Evolutionary conservation across 1,140 invertebrate genomes (phyloP), one percentile per base, ranked within the genome.

Genomic region (Theocolax elegans): DNA sequence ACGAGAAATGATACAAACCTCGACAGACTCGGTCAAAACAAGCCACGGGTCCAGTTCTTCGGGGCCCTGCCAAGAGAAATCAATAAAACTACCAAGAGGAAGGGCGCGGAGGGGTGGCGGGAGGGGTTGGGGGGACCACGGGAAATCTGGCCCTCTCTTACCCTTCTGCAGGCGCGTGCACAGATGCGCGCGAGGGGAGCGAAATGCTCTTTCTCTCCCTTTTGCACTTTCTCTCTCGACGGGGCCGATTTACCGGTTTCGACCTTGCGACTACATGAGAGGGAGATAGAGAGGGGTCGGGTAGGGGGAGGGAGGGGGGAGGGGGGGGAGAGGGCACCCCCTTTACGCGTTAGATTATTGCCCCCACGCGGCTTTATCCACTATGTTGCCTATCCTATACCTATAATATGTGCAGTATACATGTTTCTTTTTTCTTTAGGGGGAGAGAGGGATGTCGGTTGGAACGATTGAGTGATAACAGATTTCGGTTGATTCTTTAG

Each of bases 141-240:
- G 38, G 38, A 31, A 66, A 66, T 66, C 64, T 65, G 63, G 63
- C 35, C 63, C 59, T 38, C 10, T 29, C 35, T 65, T 66, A 66
- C 64, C 64, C 64, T 66, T 66, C 64, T 56, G 40, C 38, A 44
- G 51, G 64, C 64, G 64, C 64, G 64, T 66, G 64, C 51, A 66
- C 64, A 66, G 64, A 66, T 66, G 64, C 40, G 21, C n/a, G n/a
- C 40, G n/a, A n/a, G 46, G 27, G 53, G 65, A 19, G 53, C n/a
- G 8, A 21, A n/a, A n/a, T 29, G 27, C 10, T 35, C 31, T 35
- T 10, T 35, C 4, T 35, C 31, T 35, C 31, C 53, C 49, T 49
- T 65, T 65, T 65, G 42, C 63, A 65, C 63, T 65, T 65, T 65
- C 63, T 65, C 63, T 31, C 63, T 42, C 27, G 46, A 15, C 48